Conservation (phyloP, 2,888 invertebrate species). For the Conops quadrifasciatus region DNA sequence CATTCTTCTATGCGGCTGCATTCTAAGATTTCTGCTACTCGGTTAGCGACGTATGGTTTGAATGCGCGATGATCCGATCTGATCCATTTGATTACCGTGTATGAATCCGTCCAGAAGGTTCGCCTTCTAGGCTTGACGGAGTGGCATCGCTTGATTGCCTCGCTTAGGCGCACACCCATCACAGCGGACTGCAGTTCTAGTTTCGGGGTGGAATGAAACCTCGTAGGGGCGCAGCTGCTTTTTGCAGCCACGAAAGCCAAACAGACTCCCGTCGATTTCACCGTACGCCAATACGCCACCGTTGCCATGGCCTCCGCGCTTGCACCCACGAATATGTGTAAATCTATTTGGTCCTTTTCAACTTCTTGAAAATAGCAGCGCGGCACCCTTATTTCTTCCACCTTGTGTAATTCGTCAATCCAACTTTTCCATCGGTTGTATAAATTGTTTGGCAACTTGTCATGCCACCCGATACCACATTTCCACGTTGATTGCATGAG, state of each 20-base stretch:
- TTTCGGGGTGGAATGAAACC: neutral
- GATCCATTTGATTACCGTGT: slow-evolving; percentile 12
- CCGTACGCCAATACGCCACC: neutral
- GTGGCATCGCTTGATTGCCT: neutral
- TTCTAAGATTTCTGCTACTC: slow-evolving; percentile 11
- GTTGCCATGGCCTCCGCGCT: slow-evolving; percentile 30
- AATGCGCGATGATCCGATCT: neutral
- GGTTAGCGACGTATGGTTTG: slow-evolving; percentile 11
- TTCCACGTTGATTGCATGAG: neutral
- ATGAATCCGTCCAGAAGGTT: neutral
- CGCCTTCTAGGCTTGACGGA: neutral
- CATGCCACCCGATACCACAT: neutral
- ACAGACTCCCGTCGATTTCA: neutral
- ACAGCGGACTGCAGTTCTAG: neutral
- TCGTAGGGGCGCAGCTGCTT: neutral
- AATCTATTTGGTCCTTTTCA: neutral
- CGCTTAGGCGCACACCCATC: neutral
- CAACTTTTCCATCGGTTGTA: neutral
- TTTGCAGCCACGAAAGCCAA: neutral
- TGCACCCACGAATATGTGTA: slow-evolving; percentile 33
- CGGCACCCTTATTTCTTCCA: neutral
- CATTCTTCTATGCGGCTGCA: neutral
- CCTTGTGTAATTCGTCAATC: neutral
- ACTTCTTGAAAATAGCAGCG: neutral
- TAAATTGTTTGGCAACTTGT: neutral